Evolutionary conservation across 2,888 invertebrate genomes (phyloP).

Genomic region (Ectobius pallidus): DNA sequence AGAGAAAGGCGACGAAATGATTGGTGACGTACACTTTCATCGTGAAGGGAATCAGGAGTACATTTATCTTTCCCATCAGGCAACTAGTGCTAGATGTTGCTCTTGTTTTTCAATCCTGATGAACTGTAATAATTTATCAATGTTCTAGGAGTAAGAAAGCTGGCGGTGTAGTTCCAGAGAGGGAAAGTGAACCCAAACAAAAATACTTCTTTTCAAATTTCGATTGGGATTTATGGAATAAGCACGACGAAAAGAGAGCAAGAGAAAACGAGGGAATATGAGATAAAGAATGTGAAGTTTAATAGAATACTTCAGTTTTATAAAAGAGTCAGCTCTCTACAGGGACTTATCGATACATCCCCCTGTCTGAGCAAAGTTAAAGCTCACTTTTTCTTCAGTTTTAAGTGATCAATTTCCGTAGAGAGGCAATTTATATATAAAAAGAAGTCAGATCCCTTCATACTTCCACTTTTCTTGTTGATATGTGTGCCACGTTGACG

Average conservation of each 20-base stretch:
- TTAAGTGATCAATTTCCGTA: too few relatives aligned
- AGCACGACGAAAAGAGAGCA: too few relatives aligned
- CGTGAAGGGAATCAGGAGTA: too few relatives aligned
- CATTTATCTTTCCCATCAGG: too few relatives aligned
- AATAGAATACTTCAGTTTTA: neutral
- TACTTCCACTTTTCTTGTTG: neutral
- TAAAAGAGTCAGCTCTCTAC: neutral
- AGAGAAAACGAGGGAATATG: too few relatives aligned
- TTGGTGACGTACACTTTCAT: too few relatives aligned
- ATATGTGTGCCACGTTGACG: neutral
- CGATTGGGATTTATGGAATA: neutral
- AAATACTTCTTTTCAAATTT: neutral
- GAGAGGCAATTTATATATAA: too few relatives aligned
- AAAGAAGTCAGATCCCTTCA: too few relatives aligned
- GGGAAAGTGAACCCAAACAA: neutral
- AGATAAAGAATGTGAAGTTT: too few relatives aligned
- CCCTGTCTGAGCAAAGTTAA: neutral
- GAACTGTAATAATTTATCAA: slow-evolving; percentile 1
- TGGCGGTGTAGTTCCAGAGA: neutral
- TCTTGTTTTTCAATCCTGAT: neutral
- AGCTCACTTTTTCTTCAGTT: too few relatives aligned
- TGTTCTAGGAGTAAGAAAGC: neutral
- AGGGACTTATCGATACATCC: neutral
- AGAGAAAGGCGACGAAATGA: too few relatives aligned
- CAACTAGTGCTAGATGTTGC: too few relatives aligned